Base-by-base conservation (phyloP, 2,113 vertebrate genomes). In the Semnornis frantzii region DNA sequence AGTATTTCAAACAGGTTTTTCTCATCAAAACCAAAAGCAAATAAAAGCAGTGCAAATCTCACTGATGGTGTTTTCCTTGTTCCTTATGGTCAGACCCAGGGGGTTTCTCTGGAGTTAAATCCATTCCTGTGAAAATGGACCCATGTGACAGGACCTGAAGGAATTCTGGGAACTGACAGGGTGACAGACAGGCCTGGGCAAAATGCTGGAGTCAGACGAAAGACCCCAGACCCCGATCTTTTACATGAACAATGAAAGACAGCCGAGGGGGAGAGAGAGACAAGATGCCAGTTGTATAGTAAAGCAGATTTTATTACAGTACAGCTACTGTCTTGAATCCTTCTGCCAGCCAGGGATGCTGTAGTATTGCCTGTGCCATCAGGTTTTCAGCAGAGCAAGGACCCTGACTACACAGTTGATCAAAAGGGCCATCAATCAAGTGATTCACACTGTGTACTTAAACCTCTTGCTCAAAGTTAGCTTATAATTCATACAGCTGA, bases 361-460 rank as follows among this genome's bases (percentile, higher is more conserved):
- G 73, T 78, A 54, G 58, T 72, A 58, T 68, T 62, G 70, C 39
- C 85, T 86, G 48, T 15, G 42, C 54, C 85, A 58, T 77, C 54
- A 81, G 44, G 54, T 80, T 91, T 95, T 72, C 62, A 83, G 54
- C 44, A 72, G 37, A 94, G 48, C 54, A 91, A 93, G 69, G 76
- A 86, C 65, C 76, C 44, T 95, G 82, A 58, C 58, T 94, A 59
- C 82, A 88, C 54, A 90, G 76, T 21, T 94, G 82, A 91, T 96
- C 82, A 95, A 94, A 91, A 0, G 50, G 62, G 69, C 85, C 89
- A 97, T 97, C 93, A 92, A 59, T 97, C 90, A 92, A 85, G 30
- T 64, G 75, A 78, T 86, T 95, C 85, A 85, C 75, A 83, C 83
- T 83, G 88, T 89, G 80, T 97, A 88, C 79, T 92, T 92, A 94